phyloP scores from a whole-genome alignment of 1,140 invertebrate genomes.

The Cardiocondyla obscurior region DNA sequence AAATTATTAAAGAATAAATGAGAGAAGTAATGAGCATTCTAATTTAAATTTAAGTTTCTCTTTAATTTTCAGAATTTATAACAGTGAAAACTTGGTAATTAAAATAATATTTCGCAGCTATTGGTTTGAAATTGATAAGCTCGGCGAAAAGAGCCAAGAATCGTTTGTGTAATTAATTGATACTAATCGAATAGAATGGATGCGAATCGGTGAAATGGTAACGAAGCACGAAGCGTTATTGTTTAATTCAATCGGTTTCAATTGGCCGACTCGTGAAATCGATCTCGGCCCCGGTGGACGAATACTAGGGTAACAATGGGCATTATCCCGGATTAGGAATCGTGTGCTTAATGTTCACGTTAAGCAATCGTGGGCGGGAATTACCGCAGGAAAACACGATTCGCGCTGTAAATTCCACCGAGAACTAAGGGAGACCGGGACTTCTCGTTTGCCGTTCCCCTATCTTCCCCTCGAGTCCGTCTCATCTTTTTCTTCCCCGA shows the following conservation, averaged over 20 bases:
- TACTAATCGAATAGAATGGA: not conserved
- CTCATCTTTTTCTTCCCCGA: conserved; percentile 58
- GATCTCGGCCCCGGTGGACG: not conserved
- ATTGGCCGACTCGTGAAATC: conserved; percentile 20
- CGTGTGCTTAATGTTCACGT: conserved; percentile 24
- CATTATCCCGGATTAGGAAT: conserved; percentile 54
- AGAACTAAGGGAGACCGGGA: conserved; percentile 28
- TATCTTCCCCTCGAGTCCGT: not conserved
- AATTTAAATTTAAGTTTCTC: not conserved
- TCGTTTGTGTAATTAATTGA: conserved; percentile 1
- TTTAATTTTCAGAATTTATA: not conserved
- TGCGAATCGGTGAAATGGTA: conserved; percentile 21
- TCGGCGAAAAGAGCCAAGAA: not conserved
- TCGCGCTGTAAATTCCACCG: conserved; percentile 58
- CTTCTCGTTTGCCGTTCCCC: not conserved
- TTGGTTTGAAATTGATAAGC: not conserved
- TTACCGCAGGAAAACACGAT: conserved; percentile 68
- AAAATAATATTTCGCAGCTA: not conserved
- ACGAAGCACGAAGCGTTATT: conserved; percentile 9
- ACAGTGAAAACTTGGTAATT: not conserved
- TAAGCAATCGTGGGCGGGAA: conserved; percentile 57
- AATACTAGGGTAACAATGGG: conserved; percentile 20
- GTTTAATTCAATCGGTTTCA: conserved; percentile 43
- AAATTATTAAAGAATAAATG: not conserved
- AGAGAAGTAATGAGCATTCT: not conserved